phyloP scores from a whole-genome alignment of 2,113 vertebrate species.

The Amphilophus citrinellus region DNA sequence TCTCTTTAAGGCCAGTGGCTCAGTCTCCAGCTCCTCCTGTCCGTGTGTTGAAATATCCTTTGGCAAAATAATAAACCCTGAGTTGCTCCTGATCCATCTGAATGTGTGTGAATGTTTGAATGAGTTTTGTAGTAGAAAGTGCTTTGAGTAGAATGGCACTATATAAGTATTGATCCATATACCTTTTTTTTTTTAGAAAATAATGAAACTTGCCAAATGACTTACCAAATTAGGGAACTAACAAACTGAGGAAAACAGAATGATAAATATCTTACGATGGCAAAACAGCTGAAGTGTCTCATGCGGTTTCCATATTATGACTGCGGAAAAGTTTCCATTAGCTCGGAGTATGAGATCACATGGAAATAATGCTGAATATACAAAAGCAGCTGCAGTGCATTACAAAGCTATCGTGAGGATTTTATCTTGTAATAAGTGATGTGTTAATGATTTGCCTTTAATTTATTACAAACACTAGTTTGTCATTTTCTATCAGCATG shows the following conservation, averaged over 20 bases:
- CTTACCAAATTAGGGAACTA: conserved; percentile 7
- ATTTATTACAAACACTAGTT: conserved; percentile 7
- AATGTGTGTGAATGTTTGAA: too few species aligned
- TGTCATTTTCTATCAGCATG: neutral
- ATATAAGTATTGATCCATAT: too few species aligned
- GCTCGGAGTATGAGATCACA: neutral
- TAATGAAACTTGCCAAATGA: neutral
- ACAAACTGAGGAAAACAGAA: neutral
- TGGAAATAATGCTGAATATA: neutral
- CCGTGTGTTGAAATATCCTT: too few species aligned
- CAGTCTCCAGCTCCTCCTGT: too few species aligned
- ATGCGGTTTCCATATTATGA: neutral
- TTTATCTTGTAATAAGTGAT: neutral
- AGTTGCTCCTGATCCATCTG: too few species aligned
- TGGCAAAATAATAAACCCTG: too few species aligned
- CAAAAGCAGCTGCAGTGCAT: conserved; percentile 27
- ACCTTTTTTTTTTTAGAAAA: neutral
- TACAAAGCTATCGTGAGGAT: neutral
- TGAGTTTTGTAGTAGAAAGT: too few species aligned
- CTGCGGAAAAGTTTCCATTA: conserved; percentile 19
- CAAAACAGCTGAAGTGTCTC: neutral
- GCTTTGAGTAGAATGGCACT: too few species aligned
- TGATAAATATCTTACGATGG: neutral
- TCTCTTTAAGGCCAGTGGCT: too few species aligned
- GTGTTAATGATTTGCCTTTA: neutral